phyloP scores from a whole-genome alignment of 2,888 invertebrate species.

The Drosophila borealis region DNA sequence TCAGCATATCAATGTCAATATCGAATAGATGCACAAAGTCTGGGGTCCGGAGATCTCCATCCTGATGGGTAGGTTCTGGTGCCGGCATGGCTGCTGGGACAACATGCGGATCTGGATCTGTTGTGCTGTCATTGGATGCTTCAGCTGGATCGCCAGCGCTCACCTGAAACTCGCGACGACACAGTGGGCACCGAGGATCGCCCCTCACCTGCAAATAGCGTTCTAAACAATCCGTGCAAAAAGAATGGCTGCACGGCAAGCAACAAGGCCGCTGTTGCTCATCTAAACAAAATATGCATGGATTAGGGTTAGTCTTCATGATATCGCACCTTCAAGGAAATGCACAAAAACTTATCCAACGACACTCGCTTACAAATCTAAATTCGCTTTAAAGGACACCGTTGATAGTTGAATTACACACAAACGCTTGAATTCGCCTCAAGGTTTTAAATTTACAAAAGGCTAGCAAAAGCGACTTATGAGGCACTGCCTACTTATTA shows the following conservation, averaged over 20 bases:
- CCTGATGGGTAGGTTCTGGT: not conserved
- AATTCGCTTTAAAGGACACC: constrained; percentile 9
- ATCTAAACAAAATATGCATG: constrained; percentile 66
- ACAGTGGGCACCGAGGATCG: constrained; percentile 59
- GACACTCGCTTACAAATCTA: constrained; percentile 15
- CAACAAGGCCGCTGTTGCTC: constrained; percentile 47
- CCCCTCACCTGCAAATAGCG: constrained; percentile 45
- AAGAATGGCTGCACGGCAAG: constrained; percentile 58
- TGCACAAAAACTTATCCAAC: constrained; percentile 10
- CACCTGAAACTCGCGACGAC: constrained; percentile 55
- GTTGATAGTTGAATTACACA: not conserved
- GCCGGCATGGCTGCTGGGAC: constrained; percentile 33
- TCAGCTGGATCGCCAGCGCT: constrained; percentile 22
- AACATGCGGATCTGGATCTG: constrained; percentile 41
- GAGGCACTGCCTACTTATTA: not conserved
- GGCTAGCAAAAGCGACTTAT: not conserved
- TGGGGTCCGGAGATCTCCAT: constrained; percentile 8
- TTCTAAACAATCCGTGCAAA: constrained; percentile 55
- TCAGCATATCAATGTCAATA: constrained; percentile 33
- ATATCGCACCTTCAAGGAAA: constrained; percentile 3
- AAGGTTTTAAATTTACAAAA: not conserved
- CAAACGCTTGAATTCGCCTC: not conserved
- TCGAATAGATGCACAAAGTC: constrained; percentile 26
- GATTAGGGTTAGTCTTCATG: constrained; percentile 34
- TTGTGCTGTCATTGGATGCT: constrained; percentile 42